Evolutionary conservation across 2,888 invertebrate genomes (phyloP), one percentile per base, ranked within the genome.

Genomic region (Chrysolina haemoptera): DNA sequence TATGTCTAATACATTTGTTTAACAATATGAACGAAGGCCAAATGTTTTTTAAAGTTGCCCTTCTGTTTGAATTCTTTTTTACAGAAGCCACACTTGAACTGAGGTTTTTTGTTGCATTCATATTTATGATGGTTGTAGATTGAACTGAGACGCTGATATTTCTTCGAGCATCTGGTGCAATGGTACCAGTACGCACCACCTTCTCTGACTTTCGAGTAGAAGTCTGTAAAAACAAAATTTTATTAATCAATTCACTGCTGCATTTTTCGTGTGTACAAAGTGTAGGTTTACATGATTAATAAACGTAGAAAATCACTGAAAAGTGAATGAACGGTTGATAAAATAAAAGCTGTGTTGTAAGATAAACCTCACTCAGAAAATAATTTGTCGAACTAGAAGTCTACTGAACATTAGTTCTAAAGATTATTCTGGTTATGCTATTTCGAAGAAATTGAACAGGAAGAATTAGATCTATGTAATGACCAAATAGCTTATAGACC

Each of bases 31-130:
- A 63, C 65, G 14, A n/a, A 53, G 20, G 53, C 48, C 20, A 94
- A 93, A 87, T 95, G 95, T 20, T 94, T 94, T 82, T 94, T 94
- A 40, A 95, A 90, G 88, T 95, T 95, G 81, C 95, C 95, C 69
- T 94, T 90, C 86, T 95, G 94, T 85, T 95, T 94, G 78, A 95
- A 94, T 83, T 94, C 91, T 87, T 95, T 95, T 78, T 92, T 18
- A 18, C 76, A 76, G 40, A 63, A 20, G n/a, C 53, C 41, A 40
- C 94, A 94, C 76, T 93, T 92, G 88, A 94, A 94, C 72, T 93
- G 90, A 0, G 94, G 94, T 75, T 93, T 91, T 85, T 94, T 94
- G 0, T 78, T 76, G 48, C 80, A 81, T 66, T 80, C 80, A 63
- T 64, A 81, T 75, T 73, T 81, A 18, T 63, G 65, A 27, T 81